Conservation (phyloP, 2,888 invertebrate genomes). For the Meghimatium bilineatum region DNA sequence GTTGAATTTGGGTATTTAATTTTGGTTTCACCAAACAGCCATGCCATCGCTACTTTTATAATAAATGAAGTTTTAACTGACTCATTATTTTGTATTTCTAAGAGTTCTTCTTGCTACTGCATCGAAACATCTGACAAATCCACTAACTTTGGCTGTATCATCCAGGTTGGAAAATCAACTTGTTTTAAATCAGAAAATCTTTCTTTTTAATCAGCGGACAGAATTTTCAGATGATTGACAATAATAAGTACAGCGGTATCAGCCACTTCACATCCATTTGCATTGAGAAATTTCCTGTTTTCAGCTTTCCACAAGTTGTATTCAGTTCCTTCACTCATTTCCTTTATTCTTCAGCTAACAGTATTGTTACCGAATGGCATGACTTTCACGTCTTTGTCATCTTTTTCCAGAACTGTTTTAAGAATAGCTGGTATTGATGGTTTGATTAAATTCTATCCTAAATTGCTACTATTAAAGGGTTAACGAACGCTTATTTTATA, state of each 20-base stretch:
- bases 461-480: no score
- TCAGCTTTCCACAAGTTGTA: no score
- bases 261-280: background rate
- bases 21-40: background rate
- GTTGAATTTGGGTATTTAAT: no score
- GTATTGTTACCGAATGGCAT: no score
- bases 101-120: background rate
- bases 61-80: conserved; percentile 12
- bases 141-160: conserved; percentile 4
- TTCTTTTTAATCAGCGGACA: background rate
- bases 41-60: background rate
- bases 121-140: conserved; percentile 9
- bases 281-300: no score
- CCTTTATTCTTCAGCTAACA: no score
- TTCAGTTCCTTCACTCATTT: no score
- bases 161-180: conserved; percentile 12
- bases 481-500: no score
- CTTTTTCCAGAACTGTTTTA: no score
- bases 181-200: background rate
- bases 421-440: no score
- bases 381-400: no score
- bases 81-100: conserved; percentile 7
- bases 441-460: no score
- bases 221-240: conserved; percentile 4
- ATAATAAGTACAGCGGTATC: background rate